Percentiles rank a stretch among this genome's conserved stretches.
Evolutionary conservation across 2,113 vertebrate genomes (phyloP).

Genomic region (Hiodon alosoides): DNA sequence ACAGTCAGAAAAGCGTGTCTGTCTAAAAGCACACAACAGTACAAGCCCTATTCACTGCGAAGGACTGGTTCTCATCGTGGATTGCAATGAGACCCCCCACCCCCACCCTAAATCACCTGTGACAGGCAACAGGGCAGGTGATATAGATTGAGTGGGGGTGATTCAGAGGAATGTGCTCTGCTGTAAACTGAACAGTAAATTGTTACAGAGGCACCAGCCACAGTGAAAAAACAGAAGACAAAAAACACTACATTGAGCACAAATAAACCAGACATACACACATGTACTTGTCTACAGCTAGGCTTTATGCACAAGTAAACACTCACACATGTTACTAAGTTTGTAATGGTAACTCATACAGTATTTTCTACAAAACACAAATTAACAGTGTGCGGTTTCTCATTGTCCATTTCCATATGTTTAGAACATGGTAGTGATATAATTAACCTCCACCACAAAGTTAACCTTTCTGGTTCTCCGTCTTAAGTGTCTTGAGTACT

Average conservation of each 20-base stretch:
- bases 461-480: too few species aligned
- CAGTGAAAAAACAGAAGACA: background rate
- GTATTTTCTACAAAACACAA: too few species aligned
- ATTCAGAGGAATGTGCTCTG: background rate
- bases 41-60: too few species aligned
- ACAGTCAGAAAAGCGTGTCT: conserved; percentile 28
- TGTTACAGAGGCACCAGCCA: background rate
- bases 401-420: too few species aligned
- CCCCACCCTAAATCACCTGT: conserved; percentile 32
- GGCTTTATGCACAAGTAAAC: conserved; percentile 8
- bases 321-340: background rate
- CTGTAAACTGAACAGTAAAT: conserved; percentile 29
- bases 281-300: background rate
- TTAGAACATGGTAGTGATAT: too few species aligned
- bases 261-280: conserved; percentile 11
- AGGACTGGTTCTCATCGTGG: too few species aligned
- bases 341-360: too few species aligned
- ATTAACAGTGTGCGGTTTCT: too few species aligned
- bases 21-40: background rate
- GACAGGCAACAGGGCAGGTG: conserved; percentile 64
- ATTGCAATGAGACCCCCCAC: too few species aligned
- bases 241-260: background rate
- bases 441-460: too few species aligned
- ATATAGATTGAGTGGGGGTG: conserved; percentile 36
- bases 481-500: too few species aligned